Conservation (phyloP, 2,113 vertebrate genomes). For the Brachypteracias leptosomus region DNA sequence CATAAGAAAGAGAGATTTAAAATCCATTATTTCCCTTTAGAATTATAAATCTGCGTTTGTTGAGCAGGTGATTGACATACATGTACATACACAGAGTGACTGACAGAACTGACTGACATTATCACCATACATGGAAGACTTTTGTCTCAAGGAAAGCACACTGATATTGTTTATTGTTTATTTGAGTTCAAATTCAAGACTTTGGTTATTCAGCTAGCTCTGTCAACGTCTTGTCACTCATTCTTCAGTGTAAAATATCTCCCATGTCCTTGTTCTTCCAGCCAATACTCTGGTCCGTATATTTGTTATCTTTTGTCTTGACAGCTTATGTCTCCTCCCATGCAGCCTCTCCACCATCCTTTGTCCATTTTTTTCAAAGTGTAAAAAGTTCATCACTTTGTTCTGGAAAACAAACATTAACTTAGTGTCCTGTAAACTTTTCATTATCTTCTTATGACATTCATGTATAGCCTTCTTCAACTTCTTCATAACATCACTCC, state of each 20-base stretch:
- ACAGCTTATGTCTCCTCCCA: not conserved
- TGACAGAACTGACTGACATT: not conserved
- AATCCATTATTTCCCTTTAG: not conserved
- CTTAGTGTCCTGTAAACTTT: not conserved
- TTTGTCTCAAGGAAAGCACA: not conserved
- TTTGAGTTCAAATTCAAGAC: not conserved
- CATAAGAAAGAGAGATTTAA: not conserved
- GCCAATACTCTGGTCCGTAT: not conserved
- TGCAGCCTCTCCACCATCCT: not conserved
- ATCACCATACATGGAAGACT: not conserved
- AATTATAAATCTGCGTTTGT: not conserved
- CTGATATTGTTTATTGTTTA: not conserved
- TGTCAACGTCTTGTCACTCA: constrained; percentile 16
- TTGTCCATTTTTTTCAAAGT: not conserved
- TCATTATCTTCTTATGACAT: not conserved
- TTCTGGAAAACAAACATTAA: not conserved
- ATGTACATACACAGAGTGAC: not conserved
- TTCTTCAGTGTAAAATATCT: not conserved
- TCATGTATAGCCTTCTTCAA: not conserved
- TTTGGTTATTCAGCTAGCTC: not conserved
- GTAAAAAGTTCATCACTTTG: not conserved
- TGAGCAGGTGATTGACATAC: not conserved
- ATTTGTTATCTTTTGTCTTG: not conserved
- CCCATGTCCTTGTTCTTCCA: not conserved
- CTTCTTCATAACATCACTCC: not conserved